Evolutionary conservation across 2,888 invertebrate species (phyloP), one percentile per base, ranked within the genome.

Genomic region (Halocaridina rubra): DNA sequence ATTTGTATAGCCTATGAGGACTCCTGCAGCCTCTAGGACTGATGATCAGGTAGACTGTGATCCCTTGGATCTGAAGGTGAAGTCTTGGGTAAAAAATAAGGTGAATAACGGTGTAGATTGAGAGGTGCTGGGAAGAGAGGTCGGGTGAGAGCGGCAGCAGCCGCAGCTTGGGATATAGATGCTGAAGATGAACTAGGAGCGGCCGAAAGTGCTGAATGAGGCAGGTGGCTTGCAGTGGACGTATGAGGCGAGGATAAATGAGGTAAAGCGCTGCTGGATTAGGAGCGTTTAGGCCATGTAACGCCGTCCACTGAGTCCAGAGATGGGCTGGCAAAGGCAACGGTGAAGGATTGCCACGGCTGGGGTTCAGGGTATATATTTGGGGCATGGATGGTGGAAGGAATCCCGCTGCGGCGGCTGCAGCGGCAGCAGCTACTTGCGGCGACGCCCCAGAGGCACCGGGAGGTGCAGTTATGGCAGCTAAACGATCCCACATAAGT

Each of bases 401-500:
- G 86, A 88, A 88, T 61, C 84, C 88, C 86, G 88, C 89, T 82
- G 89, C 88, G 85, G 89, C 87, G 84, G 46, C 88, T 78, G 91
- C 90, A 80, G 80, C 84, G 90, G 89, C 69, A 5, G 92, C 91
- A 30, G 92, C 91, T 24, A 93, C 93, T 53, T 91, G 91, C 76
- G 91, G 87, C 76, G 85, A 84, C 74, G 91, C 90, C 78, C 78
- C 81, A 90, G 90, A 71, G 7, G 92, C 91, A 30, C 92, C 91
- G 22, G 93, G 93, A 59, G 91, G 91, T 69, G 91, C 91, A 89
- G 92, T 91, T 90, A 91, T 90, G 91, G 91, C 91, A 90, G 91
- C 91, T 90, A 91, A 90, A 10, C 86, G 67, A 64, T 79, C 81
- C 82, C 85, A 85, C 76, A 88, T 85, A 61, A 88, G 82, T 75